Evolutionary conservation across 1,140 invertebrate genomes (phyloP), one percentile per base, ranked within the genome.

Genomic region (Trialeurodes vaporariorum): DNA sequence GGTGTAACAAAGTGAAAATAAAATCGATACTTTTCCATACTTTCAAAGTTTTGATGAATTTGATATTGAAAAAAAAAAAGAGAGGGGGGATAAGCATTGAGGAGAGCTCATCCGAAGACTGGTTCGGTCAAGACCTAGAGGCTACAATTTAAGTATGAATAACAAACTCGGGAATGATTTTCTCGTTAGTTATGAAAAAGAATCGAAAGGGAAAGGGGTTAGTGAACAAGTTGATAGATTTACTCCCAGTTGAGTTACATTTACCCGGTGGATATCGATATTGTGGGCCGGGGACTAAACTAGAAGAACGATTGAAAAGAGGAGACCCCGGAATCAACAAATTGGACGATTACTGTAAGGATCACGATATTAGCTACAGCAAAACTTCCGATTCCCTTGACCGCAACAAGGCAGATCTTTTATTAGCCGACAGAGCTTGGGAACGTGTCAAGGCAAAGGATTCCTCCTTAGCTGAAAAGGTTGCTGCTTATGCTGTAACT

Each of bases 351-450:
- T 73, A 76, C 13, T 81, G 79, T 66, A 79, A 77, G 70, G 66
- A 76, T 26, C 81, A 81, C 69, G 77, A 81, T 73, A 79, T 82
- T 63, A 72, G 73, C 9, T 81, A 81, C 71, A 71, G 71, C 0
- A 67, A 78, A 68, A 71, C 71, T 65, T 74, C 73, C 60, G 25
- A 68, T 26, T 69, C 66, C 9, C 49, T 61, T 67, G 67, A 70
- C 59, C 72, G 79, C 24, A 75, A 79, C 69, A 64, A 70, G 69
- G 80, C 79, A 40, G 78, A 80, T 75, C 71, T 72, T 69, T 27
- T 72, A 66, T 72, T 80, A 64, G 71, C 72, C 26, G 68, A 77
- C 58, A 76, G 73, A 71, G 79, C 78, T 58, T 79, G 74, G 74
- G 21, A 73, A 66, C 71, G 75, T 69, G 71, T 79, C 58, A 73